Conservation (phyloP, 2,888 invertebrate species). For the Octonoba sinensis region DNA sequence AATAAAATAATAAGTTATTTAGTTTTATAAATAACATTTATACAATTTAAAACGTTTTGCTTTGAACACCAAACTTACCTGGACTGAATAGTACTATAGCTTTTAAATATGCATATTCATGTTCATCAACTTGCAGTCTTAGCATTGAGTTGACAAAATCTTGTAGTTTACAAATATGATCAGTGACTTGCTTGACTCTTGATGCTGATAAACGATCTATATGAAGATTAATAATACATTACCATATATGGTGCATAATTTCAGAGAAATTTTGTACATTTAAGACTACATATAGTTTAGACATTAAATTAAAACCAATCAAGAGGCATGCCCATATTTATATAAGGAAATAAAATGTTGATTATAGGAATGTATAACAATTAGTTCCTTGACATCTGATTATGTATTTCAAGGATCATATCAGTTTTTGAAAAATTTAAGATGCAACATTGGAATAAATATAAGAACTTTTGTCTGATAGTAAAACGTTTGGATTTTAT, state of each 20-base stretch:
- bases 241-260: too few relatives aligned
- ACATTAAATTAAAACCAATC: too few relatives aligned
- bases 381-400: background rate
- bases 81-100: conserved; percentile 86
- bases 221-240: conserved; percentile 1
- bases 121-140: conserved; percentile 81
- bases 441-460: too few relatives aligned
- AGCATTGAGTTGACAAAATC: conserved; percentile 84
- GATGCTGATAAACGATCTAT: conserved; percentile 77
- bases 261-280: too few relatives aligned
- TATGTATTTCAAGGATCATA: too few relatives aligned
- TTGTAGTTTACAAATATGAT: conserved; percentile 85
- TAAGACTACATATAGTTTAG: too few relatives aligned
- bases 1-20: background rate
- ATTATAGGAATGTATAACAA: background rate
- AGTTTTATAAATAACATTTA: background rate
- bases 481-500: too few relatives aligned
- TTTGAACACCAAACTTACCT: conserved; percentile 73
- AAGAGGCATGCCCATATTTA: too few relatives aligned
- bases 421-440: too few relatives aligned
- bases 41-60: background rate
- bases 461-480: too few relatives aligned
- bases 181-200: conserved; percentile 82
- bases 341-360: background rate
- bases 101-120: conserved; percentile 89